These are phyloP conservation scores for Anguilla rostrata DNA, from an alignment of 2,113 vertebrate genomes.

Conservation along the genomic window DNA sequence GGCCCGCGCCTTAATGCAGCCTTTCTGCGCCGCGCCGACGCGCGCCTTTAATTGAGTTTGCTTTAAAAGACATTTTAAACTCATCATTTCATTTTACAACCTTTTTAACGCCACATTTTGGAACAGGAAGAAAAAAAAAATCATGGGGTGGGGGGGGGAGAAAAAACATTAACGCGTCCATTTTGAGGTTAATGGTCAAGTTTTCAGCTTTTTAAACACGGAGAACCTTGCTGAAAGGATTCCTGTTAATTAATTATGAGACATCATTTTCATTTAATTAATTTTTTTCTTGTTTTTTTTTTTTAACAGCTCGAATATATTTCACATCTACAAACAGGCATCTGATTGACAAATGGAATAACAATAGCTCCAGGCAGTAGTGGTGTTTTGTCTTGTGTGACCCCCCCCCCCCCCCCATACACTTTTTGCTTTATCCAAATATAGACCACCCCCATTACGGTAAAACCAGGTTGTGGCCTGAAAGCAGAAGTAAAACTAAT, in stretches of 20 bases:
- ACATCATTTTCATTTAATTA: conserved; percentile 48
- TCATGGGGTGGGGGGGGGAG: conserved; percentile 34
- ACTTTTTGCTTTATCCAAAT: too few species aligned
- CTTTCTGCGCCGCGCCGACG: conserved; percentile 64
- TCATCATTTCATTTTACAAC: conserved; percentile 79
- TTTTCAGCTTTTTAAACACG: conserved; percentile 73
- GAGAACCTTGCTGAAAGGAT: conserved; percentile 69
- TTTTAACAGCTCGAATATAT: neutral
- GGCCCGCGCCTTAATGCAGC: conserved; percentile 73
- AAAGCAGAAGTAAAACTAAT: neutral
- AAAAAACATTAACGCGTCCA: conserved; percentile 65
- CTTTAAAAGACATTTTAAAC: conserved; percentile 77
- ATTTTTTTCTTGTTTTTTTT: conserved; percentile 14
- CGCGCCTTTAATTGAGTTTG: conserved; percentile 74
- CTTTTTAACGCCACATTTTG: conserved; percentile 70
- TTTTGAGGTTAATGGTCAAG: conserved; percentile 80
- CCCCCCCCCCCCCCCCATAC: conserved; percentile 29
- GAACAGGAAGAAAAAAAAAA: conserved; percentile 44
- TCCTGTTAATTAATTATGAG: conserved; percentile 74
- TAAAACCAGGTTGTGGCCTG: neutral
- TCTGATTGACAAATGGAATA: neutral
- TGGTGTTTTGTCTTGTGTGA: conserved; percentile 26
- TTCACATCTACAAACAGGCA: neutral
- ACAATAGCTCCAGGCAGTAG: neutral
- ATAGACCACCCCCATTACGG: neutral